Conservation (phyloP, 2,797 vertebrate species). For the Gadopsis marmoratus region DNA sequence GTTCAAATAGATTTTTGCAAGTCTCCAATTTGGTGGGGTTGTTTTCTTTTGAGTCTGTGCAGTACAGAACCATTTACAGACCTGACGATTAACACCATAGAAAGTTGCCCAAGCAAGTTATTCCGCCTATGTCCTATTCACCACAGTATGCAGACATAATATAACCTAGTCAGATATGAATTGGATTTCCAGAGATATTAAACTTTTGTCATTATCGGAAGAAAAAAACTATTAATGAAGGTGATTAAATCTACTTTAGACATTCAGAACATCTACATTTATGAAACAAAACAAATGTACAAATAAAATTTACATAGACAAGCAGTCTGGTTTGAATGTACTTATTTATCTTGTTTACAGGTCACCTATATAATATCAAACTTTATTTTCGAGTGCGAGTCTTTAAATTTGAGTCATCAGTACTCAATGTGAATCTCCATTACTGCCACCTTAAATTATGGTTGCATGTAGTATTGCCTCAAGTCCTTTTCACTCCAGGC, state of each 20-base stretch:
- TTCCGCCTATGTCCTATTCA: neutral
- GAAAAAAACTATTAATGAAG: neutral
- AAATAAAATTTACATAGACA: neutral
- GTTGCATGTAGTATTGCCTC: neutral
- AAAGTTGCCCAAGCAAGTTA: neutral
- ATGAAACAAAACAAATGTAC: neutral
- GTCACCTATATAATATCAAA: slow-evolving; percentile 1
- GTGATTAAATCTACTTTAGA: neutral
- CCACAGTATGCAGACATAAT: neutral
- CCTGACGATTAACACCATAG: neutral
- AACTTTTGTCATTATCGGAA: neutral
- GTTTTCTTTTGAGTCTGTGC: neutral
- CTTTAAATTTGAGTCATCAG: neutral
- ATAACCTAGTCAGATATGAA: neutral
- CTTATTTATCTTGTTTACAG: neutral
- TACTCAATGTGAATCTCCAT: slow-evolving; percentile 2
- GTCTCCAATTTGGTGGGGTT: neutral
- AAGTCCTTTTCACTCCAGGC: slow-evolving; percentile 19
- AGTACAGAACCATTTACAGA: neutral
- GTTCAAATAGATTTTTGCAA: neutral
- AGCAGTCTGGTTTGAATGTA: neutral
- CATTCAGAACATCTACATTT: neutral
- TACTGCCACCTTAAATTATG: neutral
- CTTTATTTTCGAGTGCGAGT: neutral
- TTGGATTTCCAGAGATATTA: neutral